Base-by-base conservation (phyloP, 23 tunicate genomes). In the Trididemnum miniatum region DNA sequence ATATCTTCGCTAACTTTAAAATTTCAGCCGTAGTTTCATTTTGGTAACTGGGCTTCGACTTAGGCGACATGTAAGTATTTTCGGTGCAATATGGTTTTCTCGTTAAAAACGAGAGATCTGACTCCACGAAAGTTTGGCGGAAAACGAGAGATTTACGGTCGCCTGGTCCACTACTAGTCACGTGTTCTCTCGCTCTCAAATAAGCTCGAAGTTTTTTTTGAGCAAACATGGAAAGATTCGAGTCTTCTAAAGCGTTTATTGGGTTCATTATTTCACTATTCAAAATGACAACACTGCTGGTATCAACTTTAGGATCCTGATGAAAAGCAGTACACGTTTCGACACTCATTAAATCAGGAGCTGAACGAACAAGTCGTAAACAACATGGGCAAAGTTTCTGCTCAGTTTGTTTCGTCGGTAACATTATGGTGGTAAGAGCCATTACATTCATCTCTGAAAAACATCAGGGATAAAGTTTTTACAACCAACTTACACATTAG, bases 1-100 rank as follows among this genome's bases (percentile, higher is more conserved):
- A 81, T 35, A 90, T 86, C 36, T 35, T 71, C 54, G 89, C 96
- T 20, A 84, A 76, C 20, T 69, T 66, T 62, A 82, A 82, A 1
- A 88, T 28, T 20, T 76, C 87, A 1, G 28, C 9, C 2, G 65
- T 18, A n/a, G 77, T 77, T 7, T 69, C 31, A 35, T 71, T 52
- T 34, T 78, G 75, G 31, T 31, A 31, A 32, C 29, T 24, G 30
- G 25, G 5, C 15, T 62, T 15, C 9, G 9, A 7, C 15, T 44
- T 9, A 44, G 15, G 54, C 9, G 54, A 7, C 15, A 44, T 44
- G 54, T 44, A 44, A 44, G 15, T 15, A 44, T 44, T 44, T 44
- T 15, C 54, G 15, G 15, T 15, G 15, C 54, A 44, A 7, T 44
- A 7, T 44, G 12, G 54, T 44, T 44, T 9, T 9, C 15, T 9